Base-by-base conservation (phyloP, 2,888 invertebrate genomes). In the Drosophila mulleri region DNA sequence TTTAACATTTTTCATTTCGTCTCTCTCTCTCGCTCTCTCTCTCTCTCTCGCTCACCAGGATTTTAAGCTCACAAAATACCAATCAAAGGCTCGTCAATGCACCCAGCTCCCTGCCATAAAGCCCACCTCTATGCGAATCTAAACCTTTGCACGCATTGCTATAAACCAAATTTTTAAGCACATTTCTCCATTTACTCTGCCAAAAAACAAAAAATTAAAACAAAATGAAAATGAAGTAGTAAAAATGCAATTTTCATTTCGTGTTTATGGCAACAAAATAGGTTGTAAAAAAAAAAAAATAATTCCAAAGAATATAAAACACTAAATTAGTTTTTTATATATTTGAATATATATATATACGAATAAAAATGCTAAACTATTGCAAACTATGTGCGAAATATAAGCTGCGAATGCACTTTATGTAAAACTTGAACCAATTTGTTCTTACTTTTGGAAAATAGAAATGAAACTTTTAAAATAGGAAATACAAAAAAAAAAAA, bases 211-310 rank as follows among this genome's bases (percentile, higher is more conserved):
- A 23, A 5, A 53, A 16, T 16, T 9, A 64, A 57, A 54, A 39
- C 1, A 16, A 23, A 39, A 37, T 4, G 3, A 18, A 52, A 52
- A 52, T 37, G 20, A 16, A 12, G n/a, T 41, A 57, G 23, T 5
- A 9, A 2, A 56, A 67, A 64, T 67, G 45, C 39, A 20, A 63
- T 75, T 78, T 78, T 60, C 62, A 67, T 64, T 78, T 64, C 20
- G 47, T 63, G 50, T 75, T 57, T 53, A 65, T 60, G 20, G 41
- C 69, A 84, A 75, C 62, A 68, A 73, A 80, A 57, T 63, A 56
- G 79, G 56, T 76, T 78, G 76, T 72, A 71, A 70, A 68, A 72
- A 9, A 39, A 67, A 45, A 29, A 29, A 26, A 20, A 16, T 35
- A 45, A 26, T 7, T 2, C 35, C 16, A 39, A n/a, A 62, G n/a